Percentiles rank a stretch among this genome's conserved stretches.
Conservation (phyloP, 2,888 invertebrate genomes). For the Minunthozetes semirufus region DNA sequence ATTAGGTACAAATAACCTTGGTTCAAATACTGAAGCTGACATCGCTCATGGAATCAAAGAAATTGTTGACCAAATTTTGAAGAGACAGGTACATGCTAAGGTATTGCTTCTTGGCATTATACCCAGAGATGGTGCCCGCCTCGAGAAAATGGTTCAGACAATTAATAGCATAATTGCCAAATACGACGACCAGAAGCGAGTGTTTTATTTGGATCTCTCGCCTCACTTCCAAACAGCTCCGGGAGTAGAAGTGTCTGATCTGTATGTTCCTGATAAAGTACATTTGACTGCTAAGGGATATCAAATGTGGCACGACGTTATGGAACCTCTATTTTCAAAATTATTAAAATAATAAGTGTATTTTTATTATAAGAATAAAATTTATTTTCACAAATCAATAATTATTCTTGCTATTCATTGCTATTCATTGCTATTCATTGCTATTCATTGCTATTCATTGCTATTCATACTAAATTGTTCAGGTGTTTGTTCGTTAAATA, state of each 20-base stretch:
- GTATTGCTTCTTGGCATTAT: conserved; percentile 8
- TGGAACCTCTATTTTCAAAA: conserved; percentile 30
- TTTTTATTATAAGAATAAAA: too few relatives aligned
- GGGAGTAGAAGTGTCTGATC: neutral
- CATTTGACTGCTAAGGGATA: conserved; percentile 19
- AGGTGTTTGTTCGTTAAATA: too few relatives aligned
- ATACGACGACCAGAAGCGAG: conserved; percentile 17
- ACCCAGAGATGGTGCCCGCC: neutral
- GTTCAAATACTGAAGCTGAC: neutral
- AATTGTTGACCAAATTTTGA: neutral
- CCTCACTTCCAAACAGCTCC: neutral
- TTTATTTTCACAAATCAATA: too few relatives aligned
- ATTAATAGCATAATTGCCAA: conserved; percentile 5
- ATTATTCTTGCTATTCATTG: too few relatives aligned
- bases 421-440: too few relatives aligned
- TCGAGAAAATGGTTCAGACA: neutral
- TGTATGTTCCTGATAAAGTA: conserved; percentile 1
- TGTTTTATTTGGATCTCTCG: conserved; percentile 22
- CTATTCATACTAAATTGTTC: too few relatives aligned
- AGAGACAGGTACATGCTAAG: neutral
- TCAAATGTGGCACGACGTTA: conserved; percentile 26
- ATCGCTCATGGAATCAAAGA: conserved; percentile 19
- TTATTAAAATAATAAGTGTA: neutral
- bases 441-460: too few relatives aligned
- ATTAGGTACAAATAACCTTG: conserved; percentile 6